Base-by-base conservation (phyloP, 2,888 invertebrate species). In the Orchesellides sinensis region DNA sequence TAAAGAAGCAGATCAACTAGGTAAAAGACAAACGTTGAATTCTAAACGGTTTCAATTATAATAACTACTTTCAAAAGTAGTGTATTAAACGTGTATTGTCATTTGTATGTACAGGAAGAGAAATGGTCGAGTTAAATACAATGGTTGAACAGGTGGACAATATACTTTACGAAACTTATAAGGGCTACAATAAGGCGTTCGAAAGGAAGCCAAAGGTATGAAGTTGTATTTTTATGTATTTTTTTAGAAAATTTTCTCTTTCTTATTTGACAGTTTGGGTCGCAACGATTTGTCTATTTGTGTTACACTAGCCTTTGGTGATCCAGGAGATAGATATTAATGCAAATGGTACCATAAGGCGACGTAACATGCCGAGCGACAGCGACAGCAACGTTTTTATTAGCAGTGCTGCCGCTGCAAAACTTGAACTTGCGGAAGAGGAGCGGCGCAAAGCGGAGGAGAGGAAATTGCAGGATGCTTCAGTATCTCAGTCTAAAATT, bases 271-370 rank as follows among this genome's bases (percentile, higher is more conserved):
- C 17, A n/a, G 54, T 21, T 6, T 54, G 54, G 14, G 4, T 54
- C 5, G 10, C 10, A 10, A 32, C 32, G 32, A 10, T 10, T 40
- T 8, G 10, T 5, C 10, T 14, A 40, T 1, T 40, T 14, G 10
- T 40, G 4, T 8, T n/a, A n/a, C 40, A 2, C 2, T 49, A 59
- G 59, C 59, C 59, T 6, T 32, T 59, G 1, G 47, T 84, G 0
- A 40, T 75, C 0, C 79, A 85, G 49, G 74, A 79, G 17, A 14
- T 84, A 12, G 83, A 83, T 21, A 85, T 85, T n/a, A 79, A 68
- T 25, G 68, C 66, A 17, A 47, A 80, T 47, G 84, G 85, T 5
- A 52, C 19, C 6, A 56, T 80, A 0, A 45, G 61, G 47, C 54
- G 45, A 23, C n/a, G 65, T 3, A 75, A 65, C 49, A 1, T 79